Conservation (phyloP, 2,797 vertebrate genomes). For the Oreortyx pictus region DNA sequence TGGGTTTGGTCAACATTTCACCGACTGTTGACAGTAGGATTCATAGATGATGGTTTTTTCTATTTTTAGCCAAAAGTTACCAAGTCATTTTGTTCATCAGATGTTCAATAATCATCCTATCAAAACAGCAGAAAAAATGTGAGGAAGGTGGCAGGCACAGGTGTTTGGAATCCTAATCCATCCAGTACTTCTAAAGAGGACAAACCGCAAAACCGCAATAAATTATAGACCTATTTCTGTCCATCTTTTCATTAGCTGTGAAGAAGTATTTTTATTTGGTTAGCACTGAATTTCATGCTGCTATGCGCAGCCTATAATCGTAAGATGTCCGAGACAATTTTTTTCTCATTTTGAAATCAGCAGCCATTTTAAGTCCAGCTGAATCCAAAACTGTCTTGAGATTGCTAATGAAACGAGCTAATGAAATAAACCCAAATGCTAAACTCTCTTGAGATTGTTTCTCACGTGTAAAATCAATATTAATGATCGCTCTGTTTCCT, state of each 20-base stretch:
- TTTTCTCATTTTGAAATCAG: conserved; percentile 18
- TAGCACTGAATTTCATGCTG: neutral
- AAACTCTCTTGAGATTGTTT: neutral
- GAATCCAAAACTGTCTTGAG: neutral
- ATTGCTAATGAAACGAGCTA: conserved; percentile 33
- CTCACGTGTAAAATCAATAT: conserved; percentile 41
- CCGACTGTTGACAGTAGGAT: too few relatives aligned
- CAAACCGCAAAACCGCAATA: neutral
- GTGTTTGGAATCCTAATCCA: neutral
- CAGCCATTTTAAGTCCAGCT: neutral
- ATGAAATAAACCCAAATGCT: conserved; percentile 30
- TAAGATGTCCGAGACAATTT: neutral
- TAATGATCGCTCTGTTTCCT: conserved; percentile 15
- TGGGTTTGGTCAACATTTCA: neutral
- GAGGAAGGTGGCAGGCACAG: neutral
- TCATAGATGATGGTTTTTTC: too few relatives aligned
- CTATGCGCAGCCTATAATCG: neutral
- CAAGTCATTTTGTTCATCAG: neutral
- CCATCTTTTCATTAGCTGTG: neutral
- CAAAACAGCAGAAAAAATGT: neutral
- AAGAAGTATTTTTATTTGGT: neutral
- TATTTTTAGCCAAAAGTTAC: neutral
- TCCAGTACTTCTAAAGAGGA: neutral
- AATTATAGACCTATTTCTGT: neutral
- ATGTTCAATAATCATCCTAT: neutral